Conservation (phyloP, 2,888 invertebrate species). For the Caenorhabditis wallacei region DNA sequence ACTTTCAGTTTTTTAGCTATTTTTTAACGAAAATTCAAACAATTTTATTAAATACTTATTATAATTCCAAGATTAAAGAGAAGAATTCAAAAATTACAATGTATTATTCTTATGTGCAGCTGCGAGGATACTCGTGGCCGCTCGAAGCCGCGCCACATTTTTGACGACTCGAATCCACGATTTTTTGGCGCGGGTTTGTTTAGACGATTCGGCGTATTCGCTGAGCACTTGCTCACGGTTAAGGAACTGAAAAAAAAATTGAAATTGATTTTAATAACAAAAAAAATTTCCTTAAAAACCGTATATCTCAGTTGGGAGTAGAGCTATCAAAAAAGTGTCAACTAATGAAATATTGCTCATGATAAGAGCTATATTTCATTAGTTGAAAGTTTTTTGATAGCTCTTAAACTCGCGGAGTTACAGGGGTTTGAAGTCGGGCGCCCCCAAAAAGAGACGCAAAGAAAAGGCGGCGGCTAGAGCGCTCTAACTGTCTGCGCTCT, state of each 20-base stretch:
- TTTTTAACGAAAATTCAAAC: too few relatives aligned
- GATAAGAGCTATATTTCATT: too few relatives aligned
- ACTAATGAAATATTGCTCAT: background rate
- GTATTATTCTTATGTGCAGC: conserved; percentile 48
- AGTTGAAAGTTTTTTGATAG: too few relatives aligned
- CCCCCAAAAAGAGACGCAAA: too few relatives aligned
- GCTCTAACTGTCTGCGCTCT: too few relatives aligned
- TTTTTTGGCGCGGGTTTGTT: conserved; percentile 51
- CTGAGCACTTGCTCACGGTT: conserved; percentile 56
- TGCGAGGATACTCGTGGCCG: conserved; percentile 50
- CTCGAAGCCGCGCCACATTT: conserved; percentile 56
- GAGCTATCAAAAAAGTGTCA: background rate
- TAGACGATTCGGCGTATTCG: conserved; percentile 56
- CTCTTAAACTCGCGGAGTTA: too few relatives aligned
- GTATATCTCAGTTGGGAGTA: background rate
- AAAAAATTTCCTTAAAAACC: too few relatives aligned
- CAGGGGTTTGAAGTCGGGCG: too few relatives aligned
- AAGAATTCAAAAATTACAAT: conserved; percentile 10
- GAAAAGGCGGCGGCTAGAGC: too few relatives aligned
- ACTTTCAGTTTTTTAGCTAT: too few relatives aligned
- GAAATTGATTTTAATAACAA: too few relatives aligned
- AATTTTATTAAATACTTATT: too few relatives aligned
- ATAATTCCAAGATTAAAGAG: background rate
- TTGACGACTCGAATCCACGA: conserved; percentile 65
- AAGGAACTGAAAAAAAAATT: conserved; percentile 30